Conservation (phyloP, 2,113 vertebrate species). For the Excalfactoria chinensis region DNA sequence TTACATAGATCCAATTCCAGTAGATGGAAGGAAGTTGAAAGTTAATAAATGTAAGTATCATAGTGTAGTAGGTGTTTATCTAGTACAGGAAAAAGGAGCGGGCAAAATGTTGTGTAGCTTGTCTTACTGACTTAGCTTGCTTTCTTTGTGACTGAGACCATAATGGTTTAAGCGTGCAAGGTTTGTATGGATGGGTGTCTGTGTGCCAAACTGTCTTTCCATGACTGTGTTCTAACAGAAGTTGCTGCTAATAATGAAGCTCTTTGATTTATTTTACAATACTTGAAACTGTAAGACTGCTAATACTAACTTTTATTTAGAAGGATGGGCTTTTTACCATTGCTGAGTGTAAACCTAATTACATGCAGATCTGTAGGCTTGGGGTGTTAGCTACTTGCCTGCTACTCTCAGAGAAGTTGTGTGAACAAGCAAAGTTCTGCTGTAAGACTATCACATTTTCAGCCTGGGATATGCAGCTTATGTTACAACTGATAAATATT, state of each 20-base stretch:
- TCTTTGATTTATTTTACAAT: neutral
- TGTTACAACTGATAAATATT: neutral
- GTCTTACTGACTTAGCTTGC: neutral
- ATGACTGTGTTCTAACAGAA: neutral
- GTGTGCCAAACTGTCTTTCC: neutral
- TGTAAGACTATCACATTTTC: neutral
- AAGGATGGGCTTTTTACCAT: neutral
- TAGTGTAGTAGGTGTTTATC: neutral
- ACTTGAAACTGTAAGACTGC: neutral
- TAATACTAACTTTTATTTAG: neutral
- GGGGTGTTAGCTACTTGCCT: neutral
- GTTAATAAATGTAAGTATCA: conserved; percentile 91
- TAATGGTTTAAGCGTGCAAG: neutral
- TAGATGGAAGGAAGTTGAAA: conserved; percentile 86
- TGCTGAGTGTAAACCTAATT: neutral
- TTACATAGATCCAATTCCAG: conserved; percentile 86
- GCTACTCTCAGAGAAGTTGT: neutral
- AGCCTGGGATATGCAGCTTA: neutral
- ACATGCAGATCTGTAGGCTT: neutral
- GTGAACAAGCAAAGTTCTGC: neutral
- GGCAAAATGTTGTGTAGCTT: neutral
- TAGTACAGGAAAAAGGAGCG: neutral
- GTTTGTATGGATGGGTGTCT: neutral
- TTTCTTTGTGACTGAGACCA: neutral
- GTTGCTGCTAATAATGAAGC: neutral